These are phyloP conservation scores for Hippocampus abdominalis DNA, from an alignment of 2,113 vertebrate species.

Conservation along the genomic window DNA sequence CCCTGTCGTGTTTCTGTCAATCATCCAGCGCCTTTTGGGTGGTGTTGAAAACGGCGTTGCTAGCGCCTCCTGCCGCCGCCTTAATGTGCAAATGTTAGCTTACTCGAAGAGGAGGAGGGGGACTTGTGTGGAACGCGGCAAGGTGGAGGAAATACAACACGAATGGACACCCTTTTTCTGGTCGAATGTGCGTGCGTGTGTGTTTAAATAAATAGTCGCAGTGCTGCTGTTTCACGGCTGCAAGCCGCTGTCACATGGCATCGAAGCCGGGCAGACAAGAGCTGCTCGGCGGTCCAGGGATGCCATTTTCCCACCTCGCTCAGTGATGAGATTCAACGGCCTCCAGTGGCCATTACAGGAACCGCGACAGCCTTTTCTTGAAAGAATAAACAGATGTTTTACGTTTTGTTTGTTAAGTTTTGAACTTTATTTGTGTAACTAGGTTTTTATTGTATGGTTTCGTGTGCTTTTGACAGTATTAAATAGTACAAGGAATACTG, in stretches of 20 bases:
- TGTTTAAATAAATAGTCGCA: not conserved
- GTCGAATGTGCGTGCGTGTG: slow-evolving; percentile 12
- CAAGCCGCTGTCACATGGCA: slow-evolving; percentile 42
- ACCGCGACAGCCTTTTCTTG: not conserved
- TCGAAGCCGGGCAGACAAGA: slow-evolving; percentile 41
- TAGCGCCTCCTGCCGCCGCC: slow-evolving; percentile 22
- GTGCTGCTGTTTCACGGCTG: slow-evolving; percentile 47
- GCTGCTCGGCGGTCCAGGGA: slow-evolving; percentile 47
- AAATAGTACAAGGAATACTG: not conserved
- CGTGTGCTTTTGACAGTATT: not conserved
- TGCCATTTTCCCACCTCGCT: slow-evolving; percentile 63
- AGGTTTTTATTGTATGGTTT: not conserved
- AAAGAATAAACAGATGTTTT: too few relatives aligned
- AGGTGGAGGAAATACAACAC: slow-evolving; percentile 51
- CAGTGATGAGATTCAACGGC: slow-evolving; percentile 6
- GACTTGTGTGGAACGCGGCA: slow-evolving; percentile 30
- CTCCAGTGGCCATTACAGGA: not conserved
- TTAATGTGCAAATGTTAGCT: slow-evolving; percentile 56
- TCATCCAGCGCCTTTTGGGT: slow-evolving; percentile 10
- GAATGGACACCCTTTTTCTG: slow-evolving; percentile 41
- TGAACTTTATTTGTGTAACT: not conserved
- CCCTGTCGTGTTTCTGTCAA: slow-evolving; percentile 25
- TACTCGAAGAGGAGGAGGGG: not conserved
- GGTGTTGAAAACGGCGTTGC: slow-evolving; percentile 9
- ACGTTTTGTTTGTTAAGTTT: too few relatives aligned